Evolutionary conservation across 1,140 invertebrate genomes (phyloP).

Genomic region (Heliconius melpomene): DNA sequence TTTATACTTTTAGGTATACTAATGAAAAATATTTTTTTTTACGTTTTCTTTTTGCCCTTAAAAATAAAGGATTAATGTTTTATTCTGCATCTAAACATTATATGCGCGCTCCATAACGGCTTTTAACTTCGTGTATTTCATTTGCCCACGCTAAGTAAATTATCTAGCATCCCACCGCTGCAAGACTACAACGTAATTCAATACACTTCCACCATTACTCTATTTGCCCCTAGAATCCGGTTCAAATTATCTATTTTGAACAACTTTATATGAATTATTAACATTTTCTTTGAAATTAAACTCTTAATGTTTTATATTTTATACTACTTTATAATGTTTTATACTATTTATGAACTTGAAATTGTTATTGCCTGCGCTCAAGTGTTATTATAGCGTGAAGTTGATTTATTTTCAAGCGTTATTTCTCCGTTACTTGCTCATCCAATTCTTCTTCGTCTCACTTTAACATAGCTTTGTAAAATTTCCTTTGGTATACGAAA

Average conservation of each 20-base stretch:
- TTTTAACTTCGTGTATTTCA: constrained; percentile 48
- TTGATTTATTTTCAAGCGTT: not conserved
- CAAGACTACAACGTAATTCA: constrained; percentile 37
- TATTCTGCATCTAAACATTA: not conserved
- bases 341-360: no score
- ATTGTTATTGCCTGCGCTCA: no score
- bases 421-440: not conserved
- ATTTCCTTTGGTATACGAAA: not conserved
- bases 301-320: no score
- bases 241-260: constrained; percentile 3
- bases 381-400: no score
- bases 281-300: no score
- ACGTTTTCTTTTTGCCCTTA: not conserved
- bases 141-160: constrained; percentile 40
- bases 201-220: constrained; percentile 34
- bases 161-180: constrained; percentile 33
- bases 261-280: not conserved
- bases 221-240: constrained; percentile 21
- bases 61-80: not conserved
- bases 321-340: not conserved
- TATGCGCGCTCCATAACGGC: constrained; percentile 28
- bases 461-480: not conserved
- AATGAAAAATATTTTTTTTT: not conserved
- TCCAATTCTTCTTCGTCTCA: no score
- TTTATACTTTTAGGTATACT: no score